Evolutionary conservation across 2,888 invertebrate genomes (phyloP), one percentile per base, ranked within the genome.

Genomic region (Ectemnius continuus): DNA sequence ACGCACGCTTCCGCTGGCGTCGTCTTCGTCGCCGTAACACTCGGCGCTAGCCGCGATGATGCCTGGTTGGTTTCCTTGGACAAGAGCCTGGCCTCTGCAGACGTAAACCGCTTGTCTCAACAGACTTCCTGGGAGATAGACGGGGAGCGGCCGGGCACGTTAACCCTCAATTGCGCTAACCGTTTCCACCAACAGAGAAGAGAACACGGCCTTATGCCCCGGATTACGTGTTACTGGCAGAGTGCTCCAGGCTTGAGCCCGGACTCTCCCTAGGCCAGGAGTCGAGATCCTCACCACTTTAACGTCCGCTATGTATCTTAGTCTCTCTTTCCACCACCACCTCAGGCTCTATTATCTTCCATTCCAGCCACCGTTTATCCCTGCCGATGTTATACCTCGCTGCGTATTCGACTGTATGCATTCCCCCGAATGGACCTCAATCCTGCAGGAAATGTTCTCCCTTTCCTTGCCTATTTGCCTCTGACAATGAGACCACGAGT

Each of bases 1-100:
- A 82, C 82, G 79, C 76, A 67, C 73, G 81, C 68, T 63, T 56
- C 60, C 61, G 45, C 26, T 52, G 36, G 59, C 64, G 70, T 62
- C 60, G 46, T 62, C 70, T 28, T 70, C 59, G 68, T 70, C 73
- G 71, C 65, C 63, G 72, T 57, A 67, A 67, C 68, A 66, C 75
- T 80, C 63, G 61, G 67, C 26, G 58, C 66, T 61, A 72, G 64
- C 13, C 71, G 71, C 56, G 69, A 76, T 70, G 76, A 73, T 67
- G 70, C 70, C 67, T 71, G 52, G 61, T 66, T 61, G 57, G 68
- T 60, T 78, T 73, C 69, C 59, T 64, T 75, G 64, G 65, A 48
- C 61, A 23, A 52, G 62, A 74, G 8, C 11, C 36, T 11, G 36
- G 36, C 36, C 36, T 36, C 36, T 36, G 36, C 36, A 67, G 69